These are phyloP conservation scores for Heterocephalus glaber DNA, from an alignment of 2,113 vertebrate species.

Conservation along the genomic window DNA sequence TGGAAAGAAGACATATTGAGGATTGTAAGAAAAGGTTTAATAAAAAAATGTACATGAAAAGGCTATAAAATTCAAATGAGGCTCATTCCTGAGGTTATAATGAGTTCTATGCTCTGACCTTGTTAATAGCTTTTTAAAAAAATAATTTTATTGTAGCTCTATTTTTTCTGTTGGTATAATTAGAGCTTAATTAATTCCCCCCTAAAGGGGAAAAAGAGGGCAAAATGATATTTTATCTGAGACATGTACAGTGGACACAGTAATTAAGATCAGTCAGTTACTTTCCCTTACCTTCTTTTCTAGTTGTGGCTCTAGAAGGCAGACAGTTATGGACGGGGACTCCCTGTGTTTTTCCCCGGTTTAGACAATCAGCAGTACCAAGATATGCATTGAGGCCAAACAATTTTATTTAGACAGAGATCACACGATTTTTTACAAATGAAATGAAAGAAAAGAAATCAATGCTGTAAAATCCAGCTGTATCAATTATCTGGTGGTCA, in stretches of 20 bases:
- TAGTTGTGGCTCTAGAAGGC: not conserved
- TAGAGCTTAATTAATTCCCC: constrained; percentile 71
- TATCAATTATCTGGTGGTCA: not conserved
- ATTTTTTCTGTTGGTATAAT: constrained; percentile 71
- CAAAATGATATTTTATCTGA: constrained; percentile 77
- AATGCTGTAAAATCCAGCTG: not conserved
- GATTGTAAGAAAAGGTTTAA: constrained; percentile 78
- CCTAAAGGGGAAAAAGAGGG: constrained; percentile 73
- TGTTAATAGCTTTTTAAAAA: constrained; percentile 66
- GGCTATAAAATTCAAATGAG: constrained; percentile 79
- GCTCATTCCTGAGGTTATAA: constrained; percentile 75
- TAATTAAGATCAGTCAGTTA: constrained; percentile 61
- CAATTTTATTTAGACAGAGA: constrained; percentile 13
- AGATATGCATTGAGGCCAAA: not conserved
- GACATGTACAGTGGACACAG: constrained; percentile 48
- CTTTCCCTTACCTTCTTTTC: constrained; percentile 17
- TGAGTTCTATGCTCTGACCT: constrained; percentile 72
- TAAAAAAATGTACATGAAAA: constrained; percentile 79
- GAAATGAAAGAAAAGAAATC: not conserved
- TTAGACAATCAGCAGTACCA: not conserved
- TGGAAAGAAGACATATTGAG: constrained; percentile 70
- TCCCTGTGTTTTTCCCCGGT: not conserved
- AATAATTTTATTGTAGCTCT: constrained; percentile 78
- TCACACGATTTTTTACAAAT: not conserved
- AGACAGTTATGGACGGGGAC: not conserved